phyloP scores from a whole-genome alignment of 1,140 invertebrate species.

The Homalodisca vitripennis region DNA sequence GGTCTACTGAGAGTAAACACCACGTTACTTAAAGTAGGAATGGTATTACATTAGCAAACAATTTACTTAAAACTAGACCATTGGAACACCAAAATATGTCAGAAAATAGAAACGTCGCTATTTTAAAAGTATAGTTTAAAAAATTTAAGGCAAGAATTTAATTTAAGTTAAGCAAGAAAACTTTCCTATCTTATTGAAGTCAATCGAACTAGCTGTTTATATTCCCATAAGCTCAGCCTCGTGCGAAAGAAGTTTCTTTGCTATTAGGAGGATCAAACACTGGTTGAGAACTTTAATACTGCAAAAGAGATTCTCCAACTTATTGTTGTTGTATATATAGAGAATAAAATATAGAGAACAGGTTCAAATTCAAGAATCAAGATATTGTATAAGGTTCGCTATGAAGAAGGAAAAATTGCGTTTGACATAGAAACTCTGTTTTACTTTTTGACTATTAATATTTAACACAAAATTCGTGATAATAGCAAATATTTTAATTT shows the following conservation, averaged over 20 bases:
- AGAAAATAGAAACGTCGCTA: neutral
- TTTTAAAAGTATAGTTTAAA: neutral
- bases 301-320: too few relatives aligned
- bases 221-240: neutral
- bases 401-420: too few relatives aligned
- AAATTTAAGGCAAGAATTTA: too few relatives aligned
- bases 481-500: too few relatives aligned
- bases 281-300: neutral
- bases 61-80: conserved; percentile 1
- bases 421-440: too few relatives aligned
- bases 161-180: neutral
- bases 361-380: too few relatives aligned
- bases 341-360: too few relatives aligned
- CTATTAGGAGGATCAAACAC: neutral
- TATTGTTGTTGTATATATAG: too few relatives aligned
- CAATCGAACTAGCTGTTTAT: neutral
- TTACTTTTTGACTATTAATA: too few relatives aligned
- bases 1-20: conserved; percentile 3
- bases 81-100: neutral
- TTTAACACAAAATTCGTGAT: too few relatives aligned
- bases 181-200: neutral
- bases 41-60: conserved; percentile 9
- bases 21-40: conserved; percentile 4
- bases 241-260: too few relatives aligned
- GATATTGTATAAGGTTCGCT: too few relatives aligned